Evolutionary conservation across 2,888 invertebrate species (phyloP).

Genomic region (Cynaeus angustus): DNA sequence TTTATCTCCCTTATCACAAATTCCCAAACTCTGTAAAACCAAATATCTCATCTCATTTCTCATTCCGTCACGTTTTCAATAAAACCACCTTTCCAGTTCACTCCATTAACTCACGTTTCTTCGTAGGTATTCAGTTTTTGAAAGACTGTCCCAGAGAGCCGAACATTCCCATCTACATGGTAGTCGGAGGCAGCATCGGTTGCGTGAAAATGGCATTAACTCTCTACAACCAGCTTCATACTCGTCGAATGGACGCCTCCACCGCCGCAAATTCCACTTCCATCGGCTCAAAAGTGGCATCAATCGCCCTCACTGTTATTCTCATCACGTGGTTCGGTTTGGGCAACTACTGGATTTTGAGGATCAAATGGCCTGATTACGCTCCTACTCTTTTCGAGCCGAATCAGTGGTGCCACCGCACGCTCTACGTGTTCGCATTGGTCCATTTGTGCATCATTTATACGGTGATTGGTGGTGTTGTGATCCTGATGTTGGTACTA

Average conservation of each 20-base stretch:
- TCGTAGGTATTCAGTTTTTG: conserved; percentile 85
- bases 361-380: conserved; percentile 86
- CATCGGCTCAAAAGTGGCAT: conserved; percentile 73
- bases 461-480: conserved; percentile 75
- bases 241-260: conserved; percentile 70
- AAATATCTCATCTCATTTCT: too few relatives aligned
- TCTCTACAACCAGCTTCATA: conserved; percentile 79
- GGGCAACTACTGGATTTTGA: conserved; percentile 87
- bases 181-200: conserved; percentile 87
- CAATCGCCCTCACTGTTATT: conserved; percentile 80
- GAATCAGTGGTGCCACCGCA: conserved; percentile 85
- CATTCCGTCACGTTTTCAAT: conserved; percentile 16
- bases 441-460: conserved; percentile 84
- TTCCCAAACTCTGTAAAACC: too few relatives aligned
- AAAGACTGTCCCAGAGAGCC: conserved; percentile 86
- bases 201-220: conserved; percentile 81
- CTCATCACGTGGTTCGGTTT: conserved; percentile 84
- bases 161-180: conserved; percentile 86
- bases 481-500: conserved; percentile 76
- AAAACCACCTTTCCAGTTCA: neutral
- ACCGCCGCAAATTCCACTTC: conserved; percentile 72
- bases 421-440: conserved; percentile 84
- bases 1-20: too few relatives aligned
- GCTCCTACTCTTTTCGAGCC: conserved; percentile 83
- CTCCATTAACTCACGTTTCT: conserved; percentile 22